Percentiles rank a stretch among this genome's conserved stretches.
Conservation (phyloP, 2,888 invertebrate genomes). For the Hymenopus coronatus region DNA sequence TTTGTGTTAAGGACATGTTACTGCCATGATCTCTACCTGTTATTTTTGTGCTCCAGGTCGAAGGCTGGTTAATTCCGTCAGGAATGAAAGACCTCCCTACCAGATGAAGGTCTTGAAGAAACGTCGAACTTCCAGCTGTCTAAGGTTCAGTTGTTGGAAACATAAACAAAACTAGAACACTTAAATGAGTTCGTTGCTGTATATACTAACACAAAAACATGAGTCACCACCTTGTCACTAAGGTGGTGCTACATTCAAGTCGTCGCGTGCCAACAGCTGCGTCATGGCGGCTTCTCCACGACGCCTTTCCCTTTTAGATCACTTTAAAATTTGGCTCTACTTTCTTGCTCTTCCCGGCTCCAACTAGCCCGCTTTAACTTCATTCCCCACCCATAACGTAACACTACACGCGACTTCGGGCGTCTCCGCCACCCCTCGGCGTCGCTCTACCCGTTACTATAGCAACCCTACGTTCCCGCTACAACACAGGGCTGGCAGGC, state of each 20-base stretch:
- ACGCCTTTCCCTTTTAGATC: not conserved
- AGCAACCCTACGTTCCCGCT: not conserved
- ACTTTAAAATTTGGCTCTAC: not conserved
- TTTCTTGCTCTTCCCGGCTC: not conserved
- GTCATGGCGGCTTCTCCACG: not conserved
- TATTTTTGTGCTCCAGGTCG: not conserved
- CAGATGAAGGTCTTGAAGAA: not conserved
- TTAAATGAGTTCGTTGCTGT: not conserved
- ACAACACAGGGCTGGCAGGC: not conserved
- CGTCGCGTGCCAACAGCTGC: not conserved
- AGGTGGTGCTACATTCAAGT: not conserved
- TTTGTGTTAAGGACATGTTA: no score
- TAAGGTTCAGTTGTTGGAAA: not conserved
- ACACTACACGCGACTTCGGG: not conserved
- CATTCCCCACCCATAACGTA: not conserved
- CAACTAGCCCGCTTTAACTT: not conserved
- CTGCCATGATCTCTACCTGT: not conserved
- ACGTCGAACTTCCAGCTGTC: not conserved
- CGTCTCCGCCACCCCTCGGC: not conserved
- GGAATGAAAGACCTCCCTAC: not conserved
- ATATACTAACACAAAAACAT: not conserved
- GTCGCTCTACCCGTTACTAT: not conserved
- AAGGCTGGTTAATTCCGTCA: not conserved
- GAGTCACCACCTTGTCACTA: not conserved
- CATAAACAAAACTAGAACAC: not conserved